phyloP scores from a whole-genome alignment of 2,113 vertebrate genomes.

The Pluvianellus socialis region DNA sequence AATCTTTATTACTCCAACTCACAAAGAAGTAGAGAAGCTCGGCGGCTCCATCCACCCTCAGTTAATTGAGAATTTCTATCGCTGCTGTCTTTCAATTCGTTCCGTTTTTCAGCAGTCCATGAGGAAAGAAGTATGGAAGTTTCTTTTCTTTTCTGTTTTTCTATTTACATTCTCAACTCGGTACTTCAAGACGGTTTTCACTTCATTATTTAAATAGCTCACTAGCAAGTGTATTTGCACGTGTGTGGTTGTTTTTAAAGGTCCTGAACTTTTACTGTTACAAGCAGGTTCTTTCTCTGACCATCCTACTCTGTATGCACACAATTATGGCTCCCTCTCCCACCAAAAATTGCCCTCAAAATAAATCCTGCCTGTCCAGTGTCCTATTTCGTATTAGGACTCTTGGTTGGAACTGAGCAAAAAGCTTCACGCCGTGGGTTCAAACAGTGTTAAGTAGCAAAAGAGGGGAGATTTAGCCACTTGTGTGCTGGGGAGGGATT shows the following conservation, averaged over 20 bases:
- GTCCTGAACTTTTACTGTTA: background rate
- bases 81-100: conserved; percentile 93
- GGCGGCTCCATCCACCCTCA: conserved; percentile 88
- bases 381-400: background rate
- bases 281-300: background rate
- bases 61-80: conserved; percentile 93
- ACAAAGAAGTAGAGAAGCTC: conserved; percentile 86
- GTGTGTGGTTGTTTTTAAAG: background rate
- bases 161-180: background rate
- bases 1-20: conserved; percentile 93
- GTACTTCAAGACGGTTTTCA: background rate
- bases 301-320: background rate
- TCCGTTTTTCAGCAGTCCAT: conserved; percentile 87
- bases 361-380: background rate
- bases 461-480: background rate
- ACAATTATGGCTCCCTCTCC: no score
- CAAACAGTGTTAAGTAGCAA: background rate
- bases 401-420: background rate
- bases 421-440: background rate
- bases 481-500: background rate
- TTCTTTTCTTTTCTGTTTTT: background rate
- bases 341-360: background rate
- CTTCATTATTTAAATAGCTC: background rate
- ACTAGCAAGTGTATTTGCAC: background rate
- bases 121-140: conserved; percentile 76